Evolutionary conservation across 30 jellyfish, hydroid and myxozoan species (phyloP), one percentile per base, ranked within the genome.

Genomic region (Aurelia sp.): DNA sequence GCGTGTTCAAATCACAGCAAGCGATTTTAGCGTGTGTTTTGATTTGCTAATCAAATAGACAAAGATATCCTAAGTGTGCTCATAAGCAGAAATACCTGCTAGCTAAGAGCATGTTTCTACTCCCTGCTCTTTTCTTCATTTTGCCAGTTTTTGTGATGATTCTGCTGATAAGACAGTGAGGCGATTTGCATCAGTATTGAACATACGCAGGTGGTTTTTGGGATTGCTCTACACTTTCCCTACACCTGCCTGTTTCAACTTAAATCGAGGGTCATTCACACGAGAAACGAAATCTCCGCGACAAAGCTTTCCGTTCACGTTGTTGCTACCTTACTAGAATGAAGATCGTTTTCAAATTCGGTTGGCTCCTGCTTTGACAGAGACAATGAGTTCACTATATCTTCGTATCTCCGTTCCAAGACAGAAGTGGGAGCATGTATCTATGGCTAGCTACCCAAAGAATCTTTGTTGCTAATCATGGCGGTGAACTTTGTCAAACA

Each of bases 111-210:
- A 12, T 30, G 7, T 47, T 27, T 76, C 65, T 12, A 64, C 76
- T 21, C 87, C 87, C 87, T 76, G 87, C 87, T 76, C 87, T 76
- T 76, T 76, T 76, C 75, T 76, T 76, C 76, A 50, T 76, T 59
- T 15, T 17, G 66, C 19, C 19, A 40, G 24, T 76, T 61, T 38
- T 81, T 81, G 82, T 67, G 77, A 51, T 27, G 17, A 73, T 58
- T 59, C 52, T 61, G 53, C 63, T 41, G 76, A 71, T 24, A 63
- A 72, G 93, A 59, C 51, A 58, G 63, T 64, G 44, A 22, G 84
- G 93, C 85, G 74, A 84, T 84, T 84, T 72, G 88, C 93, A 84
- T 84, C 93, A 84, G 93, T 84, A 57, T 84, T 63, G 88, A 24
- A 16, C 55, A 44, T 44, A 44, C 35, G 93, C 93, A 84, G 93